Base-by-base conservation (phyloP, 2,113 vertebrate species). In the Aix galericulata region DNA sequence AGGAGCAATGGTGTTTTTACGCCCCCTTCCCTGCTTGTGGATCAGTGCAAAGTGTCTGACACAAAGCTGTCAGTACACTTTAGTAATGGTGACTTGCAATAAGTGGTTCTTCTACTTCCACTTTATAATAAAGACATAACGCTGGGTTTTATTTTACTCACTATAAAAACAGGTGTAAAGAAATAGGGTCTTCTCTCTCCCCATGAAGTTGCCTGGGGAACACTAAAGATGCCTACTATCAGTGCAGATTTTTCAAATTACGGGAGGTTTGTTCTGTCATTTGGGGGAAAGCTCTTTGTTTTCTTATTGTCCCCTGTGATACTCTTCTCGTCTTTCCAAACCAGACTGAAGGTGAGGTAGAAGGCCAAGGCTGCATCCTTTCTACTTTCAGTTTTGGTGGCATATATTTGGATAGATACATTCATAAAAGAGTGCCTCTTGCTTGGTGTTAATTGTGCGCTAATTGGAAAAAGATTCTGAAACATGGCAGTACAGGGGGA, bases 191-290 rank as follows among this genome's bases (percentile, higher is more conserved):
- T 27, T 82, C 36, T 25, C 42, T 50, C 6, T 67, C 48, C 75
- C 56, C 5, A 56, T 17, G 36, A 32, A 84, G 91, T 89, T 94
- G 84, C 89, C 93, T 62, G 75, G 87, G 89, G 92, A 91, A 97
- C 87, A 38, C 31, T 25, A 76, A 78, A 62, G 29, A 13, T 25
- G 31, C 13, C 11, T 42, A 0, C 7, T 25, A 58, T 40, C 40
- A 40, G 9, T 7, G 29, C 67, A 20, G 63, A 21, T 6, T 63
- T 94, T 63, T 67, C n/a, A 60, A 62, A 31, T n/a, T 23, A 23
- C 11, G 12, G 17, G 9, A 6, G 20, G 23, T 0, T 0, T 4
- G 7, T 50, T 50, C 21, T 50, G 23, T 23, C 12, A 50, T 50
- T 5, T 14, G 2, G 3, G 5, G 17, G 2, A 7, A 60, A 56